phyloP scores from a whole-genome alignment of 2,113 vertebrate genomes.

The Piaya cayana region DNA sequence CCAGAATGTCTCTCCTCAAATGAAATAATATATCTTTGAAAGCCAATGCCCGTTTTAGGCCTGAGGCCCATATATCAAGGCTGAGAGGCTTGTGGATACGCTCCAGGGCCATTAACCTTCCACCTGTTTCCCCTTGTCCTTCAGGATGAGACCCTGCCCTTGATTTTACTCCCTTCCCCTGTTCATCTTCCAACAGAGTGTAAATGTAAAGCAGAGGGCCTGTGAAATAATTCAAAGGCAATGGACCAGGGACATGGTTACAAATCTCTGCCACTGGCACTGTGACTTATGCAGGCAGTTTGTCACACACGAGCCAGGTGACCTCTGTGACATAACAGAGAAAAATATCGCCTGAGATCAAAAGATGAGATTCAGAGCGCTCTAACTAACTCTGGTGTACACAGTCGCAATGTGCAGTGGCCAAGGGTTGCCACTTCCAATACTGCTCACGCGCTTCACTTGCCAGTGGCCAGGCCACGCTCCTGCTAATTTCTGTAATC shows the following conservation, averaged over 20 bases:
- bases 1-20: constrained; percentile 98
- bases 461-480: fast-evolving
- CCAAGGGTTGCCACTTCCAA: not conserved
- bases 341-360: constrained; percentile 80
- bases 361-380: constrained; percentile 72
- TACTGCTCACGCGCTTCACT: not conserved
- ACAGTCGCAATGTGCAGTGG: not conserved
- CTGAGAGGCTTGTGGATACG: constrained; percentile 96
- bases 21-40: constrained; percentile 99
- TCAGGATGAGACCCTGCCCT: constrained; percentile 90
- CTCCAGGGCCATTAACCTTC: constrained; percentile 99
- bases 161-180: constrained; percentile 86
- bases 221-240: constrained; percentile 98
- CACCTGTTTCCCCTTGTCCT: constrained; percentile 98
- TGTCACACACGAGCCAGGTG: constrained; percentile 89
- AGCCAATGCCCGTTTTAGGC: constrained; percentile 95
- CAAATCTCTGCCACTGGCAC: constrained; percentile 93
- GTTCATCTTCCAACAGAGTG: constrained; percentile 89
- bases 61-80: constrained; percentile 97
- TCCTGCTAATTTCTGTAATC: not conserved
- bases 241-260: constrained; percentile 94
- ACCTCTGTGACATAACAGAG: constrained; percentile 87
- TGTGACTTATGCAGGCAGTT: constrained; percentile 90
- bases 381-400: constrained; percentile 59
- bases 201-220: constrained; percentile 85